Conservation (phyloP, 2,113 vertebrate species). For the Philantomba maxwellii region DNA sequence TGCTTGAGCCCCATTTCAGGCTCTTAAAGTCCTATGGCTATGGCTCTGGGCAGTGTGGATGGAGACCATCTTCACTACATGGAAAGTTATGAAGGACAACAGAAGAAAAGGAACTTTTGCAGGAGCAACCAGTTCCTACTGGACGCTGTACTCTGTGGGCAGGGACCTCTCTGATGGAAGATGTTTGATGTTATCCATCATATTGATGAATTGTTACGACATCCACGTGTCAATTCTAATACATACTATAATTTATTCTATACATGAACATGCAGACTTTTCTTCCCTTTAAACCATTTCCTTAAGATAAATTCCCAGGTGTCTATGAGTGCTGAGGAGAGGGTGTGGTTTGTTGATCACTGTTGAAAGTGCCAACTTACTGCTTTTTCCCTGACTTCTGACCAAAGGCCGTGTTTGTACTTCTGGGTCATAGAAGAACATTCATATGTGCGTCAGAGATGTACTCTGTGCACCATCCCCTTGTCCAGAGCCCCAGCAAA, state of each 20-base stretch:
- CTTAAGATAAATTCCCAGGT: neutral
- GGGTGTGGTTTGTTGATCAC: neutral
- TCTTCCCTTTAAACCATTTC: neutral
- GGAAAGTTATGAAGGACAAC: neutral
- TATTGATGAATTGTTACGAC: neutral
- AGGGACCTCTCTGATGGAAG: neutral
- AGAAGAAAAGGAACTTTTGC: neutral
- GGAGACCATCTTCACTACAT: neutral
- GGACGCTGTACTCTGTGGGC: neutral
- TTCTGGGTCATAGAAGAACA: neutral
- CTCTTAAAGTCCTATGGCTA: accelerated
- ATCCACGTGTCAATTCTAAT: neutral
- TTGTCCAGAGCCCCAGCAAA: neutral
- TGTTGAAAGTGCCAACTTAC: neutral
- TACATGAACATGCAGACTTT: neutral
- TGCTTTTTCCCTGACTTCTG: neutral
- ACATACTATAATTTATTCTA: neutral
- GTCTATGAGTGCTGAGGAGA: neutral
- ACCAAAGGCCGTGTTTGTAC: neutral
- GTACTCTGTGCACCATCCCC: too few species aligned
- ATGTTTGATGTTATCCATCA: neutral
- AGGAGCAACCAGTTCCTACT: neutral
- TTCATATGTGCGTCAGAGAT: neutral
- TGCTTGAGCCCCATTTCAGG: neutral
- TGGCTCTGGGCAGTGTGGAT: too few species aligned